phyloP scores from a whole-genome alignment of 2,888 invertebrate species.

The Leptothorax acervorum region DNA sequence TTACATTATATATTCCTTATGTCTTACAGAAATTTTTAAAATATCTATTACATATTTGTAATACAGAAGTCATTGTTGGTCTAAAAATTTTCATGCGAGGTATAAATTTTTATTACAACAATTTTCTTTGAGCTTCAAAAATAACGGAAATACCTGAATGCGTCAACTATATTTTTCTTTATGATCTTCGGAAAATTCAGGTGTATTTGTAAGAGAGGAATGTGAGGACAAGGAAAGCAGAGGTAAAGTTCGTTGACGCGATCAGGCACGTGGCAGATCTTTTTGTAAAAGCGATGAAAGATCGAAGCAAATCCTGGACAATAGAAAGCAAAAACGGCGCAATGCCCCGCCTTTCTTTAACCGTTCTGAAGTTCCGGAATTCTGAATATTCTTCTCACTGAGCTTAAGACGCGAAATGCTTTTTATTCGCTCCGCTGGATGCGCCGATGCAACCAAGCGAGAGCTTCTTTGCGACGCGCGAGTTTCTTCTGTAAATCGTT shows the following conservation, averaged over 20 bases:
- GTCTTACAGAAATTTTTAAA: neutral
- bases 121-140: neutral
- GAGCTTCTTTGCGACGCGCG: constrained; percentile 32
- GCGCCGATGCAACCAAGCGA: constrained; percentile 52
- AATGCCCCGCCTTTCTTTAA: constrained; percentile 42
- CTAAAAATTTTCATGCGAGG: neutral
- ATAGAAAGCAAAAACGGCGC: constrained; percentile 33
- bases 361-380: constrained; percentile 58
- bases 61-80: neutral
- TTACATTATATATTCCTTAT: neutral
- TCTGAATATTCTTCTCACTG: constrained; percentile 64
- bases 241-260: constrained; percentile 55
- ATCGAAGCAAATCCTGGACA: constrained; percentile 39
- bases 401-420: constrained; percentile 56
- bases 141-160: neutral
- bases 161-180: neutral
- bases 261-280: constrained; percentile 71
- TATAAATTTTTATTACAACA: neutral
- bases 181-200: constrained; percentile 1
- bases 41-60: neutral
- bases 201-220: neutral
- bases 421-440: constrained; percentile 49
- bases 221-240: neutral
- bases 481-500: constrained; percentile 52
- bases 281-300: constrained; percentile 66